Evolutionary conservation across 2,888 invertebrate species (phyloP).

Genomic region (Anthrax anthrax): DNA sequence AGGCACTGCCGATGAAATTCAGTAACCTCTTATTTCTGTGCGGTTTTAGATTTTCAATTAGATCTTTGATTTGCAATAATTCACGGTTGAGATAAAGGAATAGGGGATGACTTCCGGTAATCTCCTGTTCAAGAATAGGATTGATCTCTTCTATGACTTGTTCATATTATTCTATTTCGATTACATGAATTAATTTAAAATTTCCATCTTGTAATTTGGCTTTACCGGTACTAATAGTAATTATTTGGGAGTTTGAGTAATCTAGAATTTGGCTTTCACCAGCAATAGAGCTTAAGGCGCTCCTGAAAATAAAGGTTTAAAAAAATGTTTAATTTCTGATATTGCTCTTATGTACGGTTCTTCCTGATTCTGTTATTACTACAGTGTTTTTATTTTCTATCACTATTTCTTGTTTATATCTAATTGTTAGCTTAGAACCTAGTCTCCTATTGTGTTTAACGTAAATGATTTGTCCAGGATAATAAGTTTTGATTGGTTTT

Average conservation of each 20-base stretch:
- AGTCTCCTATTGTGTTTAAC: conserved; percentile 4
- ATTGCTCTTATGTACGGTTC: conserved; percentile 8
- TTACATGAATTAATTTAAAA: conserved; percentile 7
- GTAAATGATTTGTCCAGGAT: too few relatives aligned
- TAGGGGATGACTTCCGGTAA: too few relatives aligned
- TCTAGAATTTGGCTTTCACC: conserved; percentile 4
- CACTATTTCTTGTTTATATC: conserved; percentile 9
- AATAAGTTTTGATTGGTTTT: conserved; percentile 8
- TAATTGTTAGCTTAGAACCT: conserved; percentile 8
- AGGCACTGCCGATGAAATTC: neutral
- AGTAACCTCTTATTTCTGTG: neutral
- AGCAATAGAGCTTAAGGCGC: neutral
- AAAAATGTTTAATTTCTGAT: conserved; percentile 4
- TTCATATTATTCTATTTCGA: neutral
- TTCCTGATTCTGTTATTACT: conserved; percentile 7
- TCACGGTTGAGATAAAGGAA: too few relatives aligned
- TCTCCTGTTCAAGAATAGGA: too few relatives aligned
- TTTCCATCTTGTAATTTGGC: conserved; percentile 6
- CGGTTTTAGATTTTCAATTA: neutral
- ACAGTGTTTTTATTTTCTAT: conserved; percentile 7
- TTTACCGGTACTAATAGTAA: conserved; percentile 1
- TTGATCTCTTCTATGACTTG: too few relatives aligned
- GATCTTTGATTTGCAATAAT: neutral
- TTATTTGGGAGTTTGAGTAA: conserved; percentile 6
- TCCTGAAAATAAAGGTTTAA: neutral